A percentile compares a stretch with the other conserved stretches of the same genome.
These are phyloP conservation scores for Muschampia plurimacula DNA, from an alignment of 2,888 invertebrate genomes.

Conservation along the genomic window DNA sequence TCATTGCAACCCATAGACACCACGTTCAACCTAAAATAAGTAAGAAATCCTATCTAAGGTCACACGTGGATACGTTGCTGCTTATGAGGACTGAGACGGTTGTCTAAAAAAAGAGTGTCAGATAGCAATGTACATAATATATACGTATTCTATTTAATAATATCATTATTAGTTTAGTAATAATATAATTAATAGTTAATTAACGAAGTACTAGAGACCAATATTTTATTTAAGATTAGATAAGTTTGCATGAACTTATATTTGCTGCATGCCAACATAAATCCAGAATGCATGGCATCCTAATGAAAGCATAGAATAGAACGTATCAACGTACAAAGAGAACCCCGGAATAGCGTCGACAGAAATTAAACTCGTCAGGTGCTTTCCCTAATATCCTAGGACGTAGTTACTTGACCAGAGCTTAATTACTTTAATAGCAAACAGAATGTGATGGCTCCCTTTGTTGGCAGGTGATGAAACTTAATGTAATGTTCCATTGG, in stretches of 20 bases:
- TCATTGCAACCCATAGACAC: no score
- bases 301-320: background rate
- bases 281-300: background rate
- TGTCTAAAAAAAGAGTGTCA: no score
- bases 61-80: no score
- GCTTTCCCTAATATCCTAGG: background rate
- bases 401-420: slow-evolving; percentile 7
- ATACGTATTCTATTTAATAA: no score
- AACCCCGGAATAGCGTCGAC: slow-evolving; percentile 10
- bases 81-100: no score
- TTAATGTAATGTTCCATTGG: background rate
- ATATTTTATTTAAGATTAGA: no score
- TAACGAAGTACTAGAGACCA: no score
- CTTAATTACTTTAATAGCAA: slow-evolving; percentile 12
- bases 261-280: background rate
- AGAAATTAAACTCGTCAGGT: slow-evolving; percentile 18
- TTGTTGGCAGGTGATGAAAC: background rate
- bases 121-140: no score
- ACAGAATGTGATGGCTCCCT: slow-evolving; percentile 2
- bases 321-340: background rate
- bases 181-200: no score
- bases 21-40: no score
- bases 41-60: no score
- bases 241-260: background rate
- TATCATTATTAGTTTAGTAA: no score